Base-by-base conservation (phyloP, 2,888 invertebrate species). In the Scaptomyza cyrtandrae region DNA sequence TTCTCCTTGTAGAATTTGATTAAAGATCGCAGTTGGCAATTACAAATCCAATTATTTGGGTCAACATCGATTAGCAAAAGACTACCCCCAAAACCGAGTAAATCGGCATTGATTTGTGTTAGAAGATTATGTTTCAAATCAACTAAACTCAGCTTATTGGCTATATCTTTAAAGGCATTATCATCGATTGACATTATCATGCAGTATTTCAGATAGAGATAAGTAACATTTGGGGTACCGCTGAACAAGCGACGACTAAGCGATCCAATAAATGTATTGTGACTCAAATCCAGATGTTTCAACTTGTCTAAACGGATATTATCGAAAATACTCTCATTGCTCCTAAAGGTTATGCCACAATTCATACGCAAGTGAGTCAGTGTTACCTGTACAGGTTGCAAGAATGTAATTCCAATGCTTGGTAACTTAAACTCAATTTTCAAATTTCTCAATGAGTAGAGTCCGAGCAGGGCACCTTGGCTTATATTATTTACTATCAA, bases 331-430 rank as follows among this genome's bases (percentile, higher is more conserved):
- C 73, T 85, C 0, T 68, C 58, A 9, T 75, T 58, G 16, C 81
- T 77, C 0, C 63, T 37, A 3, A 89, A 71, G 0, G 10, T 13
- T 0, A 90, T 55, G 13, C 80, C 78, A 1, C 72, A 73, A 62
- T 84, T 86, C 2, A 91, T 44, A n/a, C 65, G 71, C 3, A 91
- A 59, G 14, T 80, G 76, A 0, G 65, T 65, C 2, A 91, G 67
- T 0, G 89, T 89, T 2, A 75, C 58, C 58, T 90, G 90, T 0
- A 91, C 81, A 0, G 91, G 90, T 45, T 91, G 91, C 44, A 91
- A 75, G 33, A 91, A 86, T 3, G 81, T 75, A 19, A 88, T 54
- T 45, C 80, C 75, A 2, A 90, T 60, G 0, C 52, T 43, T 0
- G 62, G 54, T 6, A 90, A 43, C 3, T 54, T 63, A 1, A 81